Conservation (phyloP, 2,113 vertebrate genomes). For the Aptenodytes forsteri region DNA sequence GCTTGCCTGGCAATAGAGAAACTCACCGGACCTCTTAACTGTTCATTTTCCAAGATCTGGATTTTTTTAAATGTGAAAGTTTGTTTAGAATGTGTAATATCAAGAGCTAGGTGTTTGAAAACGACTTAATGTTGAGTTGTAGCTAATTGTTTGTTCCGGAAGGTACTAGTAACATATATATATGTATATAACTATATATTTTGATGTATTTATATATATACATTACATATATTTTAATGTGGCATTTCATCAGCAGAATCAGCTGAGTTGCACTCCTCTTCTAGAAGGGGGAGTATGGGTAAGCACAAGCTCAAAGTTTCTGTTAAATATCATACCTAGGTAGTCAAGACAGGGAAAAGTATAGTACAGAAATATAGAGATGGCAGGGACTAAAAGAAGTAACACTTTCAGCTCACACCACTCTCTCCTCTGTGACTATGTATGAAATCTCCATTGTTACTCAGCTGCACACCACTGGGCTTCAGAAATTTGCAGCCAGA, state of each 20-base stretch:
- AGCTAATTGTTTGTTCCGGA: slow-evolving; percentile 17
- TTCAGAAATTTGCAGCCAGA: not conserved
- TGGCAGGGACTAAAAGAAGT: not conserved
- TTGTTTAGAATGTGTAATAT: slow-evolving; percentile 45
- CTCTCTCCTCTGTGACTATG: not conserved
- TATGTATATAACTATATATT: not conserved
- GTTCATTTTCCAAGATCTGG: slow-evolving; percentile 29
- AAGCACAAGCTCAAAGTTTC: not conserved
- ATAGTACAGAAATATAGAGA: not conserved
- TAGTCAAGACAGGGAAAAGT: not conserved
- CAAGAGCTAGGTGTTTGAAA: slow-evolving; percentile 46
- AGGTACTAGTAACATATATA: not conserved
- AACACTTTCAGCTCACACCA: not conserved
- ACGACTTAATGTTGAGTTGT: slow-evolving; percentile 8
- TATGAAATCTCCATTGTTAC: not conserved
- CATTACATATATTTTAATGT: not conserved
- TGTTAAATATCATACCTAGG: not conserved
- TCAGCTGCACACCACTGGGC: not conserved
- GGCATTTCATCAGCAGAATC: not conserved
- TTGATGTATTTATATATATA: not conserved
- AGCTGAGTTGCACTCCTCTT: not conserved
- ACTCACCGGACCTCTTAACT: not conserved
- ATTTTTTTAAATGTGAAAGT: slow-evolving; percentile 20
- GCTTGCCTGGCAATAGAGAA: not conserved
- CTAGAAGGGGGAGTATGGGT: not conserved